phyloP scores from a whole-genome alignment of 2,888 invertebrate genomes.

The Orgyia antiqua region DNA sequence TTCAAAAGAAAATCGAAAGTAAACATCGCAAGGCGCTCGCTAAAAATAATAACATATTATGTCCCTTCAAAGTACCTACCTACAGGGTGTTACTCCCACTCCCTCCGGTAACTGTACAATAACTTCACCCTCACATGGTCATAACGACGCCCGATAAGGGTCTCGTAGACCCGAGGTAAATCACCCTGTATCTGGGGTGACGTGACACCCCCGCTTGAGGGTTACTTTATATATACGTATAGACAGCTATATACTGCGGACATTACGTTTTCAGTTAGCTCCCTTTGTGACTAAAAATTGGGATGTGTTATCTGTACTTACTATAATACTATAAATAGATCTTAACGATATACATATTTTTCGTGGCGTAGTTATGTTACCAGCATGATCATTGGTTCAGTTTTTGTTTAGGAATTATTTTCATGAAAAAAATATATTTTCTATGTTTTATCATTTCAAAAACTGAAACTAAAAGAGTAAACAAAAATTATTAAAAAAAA shows the following conservation, averaged over 20 bases:
- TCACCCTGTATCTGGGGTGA: constrained; percentile 74
- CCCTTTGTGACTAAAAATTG: constrained; percentile 3
- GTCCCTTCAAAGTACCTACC: constrained; percentile 65
- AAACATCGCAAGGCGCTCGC: constrained; percentile 45
- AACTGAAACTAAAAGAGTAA: no score
- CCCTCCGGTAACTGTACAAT: constrained; percentile 51
- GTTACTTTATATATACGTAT: constrained; percentile 41
- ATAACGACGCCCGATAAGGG: constrained; percentile 76
- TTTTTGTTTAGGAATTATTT: no score
- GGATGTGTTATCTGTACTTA: no score
- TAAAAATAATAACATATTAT: constrained; percentile 72
- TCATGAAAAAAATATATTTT: no score
- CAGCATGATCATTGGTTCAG: no score
- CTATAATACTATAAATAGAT: no score
- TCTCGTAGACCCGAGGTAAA: constrained; percentile 70
- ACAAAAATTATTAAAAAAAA: no score
- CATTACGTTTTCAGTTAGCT: constrained; percentile 33
- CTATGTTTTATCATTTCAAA: no score
- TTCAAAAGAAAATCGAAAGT: constrained; percentile 49
- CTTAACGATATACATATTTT: no score
- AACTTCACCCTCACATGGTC: constrained; percentile 77
- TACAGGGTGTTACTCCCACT: constrained; percentile 28
- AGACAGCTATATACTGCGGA: constrained; percentile 41
- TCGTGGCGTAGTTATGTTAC: no score
- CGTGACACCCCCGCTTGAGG: constrained; percentile 50